Percentiles rank a stretch among this genome's conserved stretches.
Evolutionary conservation across 2,113 vertebrate species (phyloP).

Genomic region (Callocephalon fimbriatum): DNA sequence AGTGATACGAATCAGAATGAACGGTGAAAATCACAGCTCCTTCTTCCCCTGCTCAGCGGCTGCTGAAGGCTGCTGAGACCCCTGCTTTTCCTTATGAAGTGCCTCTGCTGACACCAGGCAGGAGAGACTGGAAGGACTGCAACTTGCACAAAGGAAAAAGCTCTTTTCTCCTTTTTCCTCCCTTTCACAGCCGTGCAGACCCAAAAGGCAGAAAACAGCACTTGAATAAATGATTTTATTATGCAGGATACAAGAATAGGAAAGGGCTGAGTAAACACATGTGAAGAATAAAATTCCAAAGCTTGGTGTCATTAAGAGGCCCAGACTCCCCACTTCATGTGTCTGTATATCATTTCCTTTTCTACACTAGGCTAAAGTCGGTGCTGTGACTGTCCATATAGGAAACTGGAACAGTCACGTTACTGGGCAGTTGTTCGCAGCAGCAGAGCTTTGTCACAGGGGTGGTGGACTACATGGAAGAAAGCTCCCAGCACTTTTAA

Average conservation of each 20-base stretch:
- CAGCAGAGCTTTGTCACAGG: not conserved
- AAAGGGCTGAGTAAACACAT: constrained; percentile 58
- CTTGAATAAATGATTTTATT: constrained; percentile 35
- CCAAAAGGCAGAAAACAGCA: not conserved
- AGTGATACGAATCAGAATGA: not conserved
- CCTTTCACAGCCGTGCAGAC: not conserved
- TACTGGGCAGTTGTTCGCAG: not conserved
- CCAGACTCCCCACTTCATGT: not conserved
- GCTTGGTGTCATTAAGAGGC: constrained; percentile 38
- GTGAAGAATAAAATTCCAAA: constrained; percentile 63
- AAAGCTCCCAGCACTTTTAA: not conserved
- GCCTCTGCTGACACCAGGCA: not conserved
- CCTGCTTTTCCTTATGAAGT: not conserved
- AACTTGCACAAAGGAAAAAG: constrained; percentile 12
- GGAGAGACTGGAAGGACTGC: not conserved
- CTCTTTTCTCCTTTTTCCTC: not conserved
- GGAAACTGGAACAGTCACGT: constrained; percentile 1
- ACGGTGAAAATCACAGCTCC: not conserved
- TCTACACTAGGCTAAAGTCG: not conserved
- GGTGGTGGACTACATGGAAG: not conserved
- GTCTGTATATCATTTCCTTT: constrained; percentile 20
- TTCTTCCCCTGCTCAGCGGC: not conserved
- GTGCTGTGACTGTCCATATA: not conserved
- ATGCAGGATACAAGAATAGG: constrained; percentile 43
- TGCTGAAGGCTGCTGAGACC: not conserved